These are phyloP conservation scores for Pteruthius melanotis DNA, from an alignment of 2,113 vertebrate genomes.

Conservation along the genomic window DNA sequence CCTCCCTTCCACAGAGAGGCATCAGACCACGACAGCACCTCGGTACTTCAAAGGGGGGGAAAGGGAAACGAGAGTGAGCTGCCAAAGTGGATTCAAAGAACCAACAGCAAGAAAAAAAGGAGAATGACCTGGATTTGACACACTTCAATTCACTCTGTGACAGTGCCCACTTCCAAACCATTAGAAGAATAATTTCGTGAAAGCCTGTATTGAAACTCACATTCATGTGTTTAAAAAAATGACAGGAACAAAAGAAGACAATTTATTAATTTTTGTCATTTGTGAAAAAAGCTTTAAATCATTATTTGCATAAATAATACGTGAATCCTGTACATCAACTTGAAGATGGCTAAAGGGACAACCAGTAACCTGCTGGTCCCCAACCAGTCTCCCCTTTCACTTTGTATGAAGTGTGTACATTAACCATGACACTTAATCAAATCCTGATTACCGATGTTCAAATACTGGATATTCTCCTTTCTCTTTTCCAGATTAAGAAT, in stretches of 20 bases:
- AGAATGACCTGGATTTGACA: not conserved
- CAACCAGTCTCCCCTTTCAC: not conserved
- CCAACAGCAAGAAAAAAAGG: not conserved
- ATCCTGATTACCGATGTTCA: not conserved
- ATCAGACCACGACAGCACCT: not conserved
- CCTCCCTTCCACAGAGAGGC: not conserved
- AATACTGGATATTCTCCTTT: not conserved
- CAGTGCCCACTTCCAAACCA: not conserved
- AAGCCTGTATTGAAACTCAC: not conserved
- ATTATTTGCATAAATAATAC: not conserved
- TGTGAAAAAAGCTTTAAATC: not conserved
- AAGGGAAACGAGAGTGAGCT: not conserved
- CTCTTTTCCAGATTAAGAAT: not conserved
- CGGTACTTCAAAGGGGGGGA: not conserved
- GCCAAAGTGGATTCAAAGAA: not conserved
- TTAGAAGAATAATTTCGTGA: not conserved
- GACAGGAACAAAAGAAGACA: not conserved
- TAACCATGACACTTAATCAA: not conserved
- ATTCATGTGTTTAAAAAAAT: not conserved
- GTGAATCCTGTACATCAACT: not conserved
- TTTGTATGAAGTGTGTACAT: rapidly evolving
- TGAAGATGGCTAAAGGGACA: rapidly evolving
- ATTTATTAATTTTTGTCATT: rapidly evolving
- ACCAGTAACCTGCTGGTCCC: no score
- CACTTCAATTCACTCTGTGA: not conserved